phyloP scores from a whole-genome alignment of 2,888 invertebrate species.

The Odontothrips loti region DNA sequence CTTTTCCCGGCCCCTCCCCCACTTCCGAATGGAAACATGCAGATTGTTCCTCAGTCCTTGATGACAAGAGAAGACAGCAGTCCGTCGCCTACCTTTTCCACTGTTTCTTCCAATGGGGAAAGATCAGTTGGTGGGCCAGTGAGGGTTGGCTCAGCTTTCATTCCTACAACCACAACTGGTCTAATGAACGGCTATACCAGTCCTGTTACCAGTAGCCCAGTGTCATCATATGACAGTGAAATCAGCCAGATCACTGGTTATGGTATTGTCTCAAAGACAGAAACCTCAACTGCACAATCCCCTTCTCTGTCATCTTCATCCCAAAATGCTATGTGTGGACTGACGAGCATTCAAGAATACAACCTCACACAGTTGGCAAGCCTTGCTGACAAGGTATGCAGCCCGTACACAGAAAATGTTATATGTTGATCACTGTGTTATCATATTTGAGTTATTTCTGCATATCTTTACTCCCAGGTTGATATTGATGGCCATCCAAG shows the following conservation, averaged over 20 bases:
- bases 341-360: slow-evolving; percentile 77
- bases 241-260: slow-evolving; percentile 42
- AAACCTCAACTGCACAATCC: slow-evolving; percentile 45
- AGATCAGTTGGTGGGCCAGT: background rate
- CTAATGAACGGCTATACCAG: slow-evolving; percentile 43
- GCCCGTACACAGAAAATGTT: background rate
- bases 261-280: slow-evolving; percentile 40
- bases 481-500: slow-evolving; percentile 42
- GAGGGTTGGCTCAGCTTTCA: background rate
- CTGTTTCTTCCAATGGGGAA: background rate
- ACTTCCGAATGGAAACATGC: background rate
- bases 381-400: slow-evolving; percentile 59
- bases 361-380: slow-evolving; percentile 80
- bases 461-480: slow-evolving; percentile 31
- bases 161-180: background rate
- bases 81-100: background rate
- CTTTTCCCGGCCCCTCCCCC: slow-evolving; percentile 1
- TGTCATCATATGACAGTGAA: slow-evolving; percentile 74
- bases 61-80: background rate
- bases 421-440: background rate
- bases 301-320: slow-evolving; percentile 23
- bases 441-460: background rate
- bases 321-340: slow-evolving; percentile 43
- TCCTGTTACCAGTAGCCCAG: slow-evolving; percentile 63
- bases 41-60: background rate